Base-by-base conservation (phyloP, 2,113 vertebrate species). In the Mastomys coucha region DNA sequence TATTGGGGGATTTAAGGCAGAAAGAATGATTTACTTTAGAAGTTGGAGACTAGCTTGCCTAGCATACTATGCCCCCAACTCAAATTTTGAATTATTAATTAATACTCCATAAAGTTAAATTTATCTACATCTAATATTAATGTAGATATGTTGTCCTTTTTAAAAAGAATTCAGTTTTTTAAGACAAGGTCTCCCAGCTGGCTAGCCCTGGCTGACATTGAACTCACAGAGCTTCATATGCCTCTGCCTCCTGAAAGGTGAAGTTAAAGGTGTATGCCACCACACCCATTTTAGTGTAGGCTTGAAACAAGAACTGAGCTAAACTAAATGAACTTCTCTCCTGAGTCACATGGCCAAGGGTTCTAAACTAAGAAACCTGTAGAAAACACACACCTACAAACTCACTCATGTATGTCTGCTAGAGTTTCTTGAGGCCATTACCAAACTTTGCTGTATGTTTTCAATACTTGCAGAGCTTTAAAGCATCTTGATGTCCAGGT, bases 41-140 rank as follows among this genome's bases (percentile, higher is more conserved):
- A 81, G 7, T 31, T 36, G 14, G 2, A 45, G 39, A 56, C n/a
- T 20, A 69, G 11, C 20, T 51, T 70, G n/a, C 11, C 17, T 28
- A 88, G 19, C n/a, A 88, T 6, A 93, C 36, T 8, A 20, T 36
- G 31, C 80, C 31, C 1, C 14, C 51, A 14, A n/a, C 4, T 72
- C 36, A 58, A n/a, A 77, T 24, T 20, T n/a, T 31, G 17, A 91
- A 86, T 31, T 13, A 36, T 75, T 6, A 85, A 56, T 84, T 84
- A 63, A 17, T 22, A 82, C 73, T 89, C 70, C 76, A 73, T 80
- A 28, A 78, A 75, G 28, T 60, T 78, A 95, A 89, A 93, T 85
- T 22, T 72, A 63, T 76, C 19, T 31, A 56, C 45, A 76, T 91
- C 72, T 85, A 85, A 14, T 81, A 84, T n/a, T 82, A 91, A 69